Percentiles rank a stretch among this genome's conserved stretches.
phyloP scores from a whole-genome alignment of 2,113 vertebrate genomes.

The Chascanopsetta lugubris region DNA sequence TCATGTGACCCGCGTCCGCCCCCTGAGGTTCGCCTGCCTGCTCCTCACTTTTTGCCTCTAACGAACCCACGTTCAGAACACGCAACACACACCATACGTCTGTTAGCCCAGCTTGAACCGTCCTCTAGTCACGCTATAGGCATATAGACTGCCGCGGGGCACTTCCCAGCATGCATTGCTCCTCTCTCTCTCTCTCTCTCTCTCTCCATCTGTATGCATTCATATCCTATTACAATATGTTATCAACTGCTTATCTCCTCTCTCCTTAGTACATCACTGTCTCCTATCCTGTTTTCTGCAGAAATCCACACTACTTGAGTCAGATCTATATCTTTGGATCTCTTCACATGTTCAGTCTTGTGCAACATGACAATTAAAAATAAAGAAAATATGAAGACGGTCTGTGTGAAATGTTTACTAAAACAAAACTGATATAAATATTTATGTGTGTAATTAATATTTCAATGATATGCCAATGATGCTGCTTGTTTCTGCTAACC shows the following conservation, averaged over 20 bases:
- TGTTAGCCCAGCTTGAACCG: neutral
- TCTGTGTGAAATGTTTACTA: too few species aligned
- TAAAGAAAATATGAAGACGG: too few species aligned
- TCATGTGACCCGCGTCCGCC: constrained; percentile 33
- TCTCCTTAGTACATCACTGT: neutral
- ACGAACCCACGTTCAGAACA: constrained; percentile 12
- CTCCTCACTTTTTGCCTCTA: constrained; percentile 8
- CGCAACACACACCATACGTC: neutral
- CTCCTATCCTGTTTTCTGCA: neutral
- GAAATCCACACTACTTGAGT: neutral
- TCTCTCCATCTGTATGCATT: neutral
- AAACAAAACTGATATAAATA: too few species aligned
- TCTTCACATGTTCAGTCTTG: too few species aligned
- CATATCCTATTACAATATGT: neutral
- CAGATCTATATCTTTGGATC: too few species aligned
- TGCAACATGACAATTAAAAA: neutral
- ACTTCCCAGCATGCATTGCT: neutral
- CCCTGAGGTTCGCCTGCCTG: constrained; percentile 2
- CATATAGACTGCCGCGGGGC: neutral
- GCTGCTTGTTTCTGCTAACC: too few species aligned
- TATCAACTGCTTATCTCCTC: neutral
- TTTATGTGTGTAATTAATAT: too few species aligned
- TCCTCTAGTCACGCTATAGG: neutral
- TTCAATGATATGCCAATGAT: too few species aligned
- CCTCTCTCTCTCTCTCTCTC: neutral